Conservation (phyloP, 2,888 invertebrate genomes). For the Zygothrica quintamaculata region DNA sequence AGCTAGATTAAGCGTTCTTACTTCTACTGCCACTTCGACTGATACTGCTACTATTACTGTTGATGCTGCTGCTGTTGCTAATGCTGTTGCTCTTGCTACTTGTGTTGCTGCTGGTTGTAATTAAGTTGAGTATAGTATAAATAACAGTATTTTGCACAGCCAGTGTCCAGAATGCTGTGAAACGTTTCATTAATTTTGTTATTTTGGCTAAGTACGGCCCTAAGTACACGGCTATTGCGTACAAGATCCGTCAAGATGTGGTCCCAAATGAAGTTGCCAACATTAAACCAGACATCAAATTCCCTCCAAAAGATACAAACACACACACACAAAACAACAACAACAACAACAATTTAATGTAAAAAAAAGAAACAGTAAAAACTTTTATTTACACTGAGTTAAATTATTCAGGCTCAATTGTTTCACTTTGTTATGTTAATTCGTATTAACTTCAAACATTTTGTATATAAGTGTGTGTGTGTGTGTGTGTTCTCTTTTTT, state of each 20-base stretch:
- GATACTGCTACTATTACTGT: constrained; percentile 13
- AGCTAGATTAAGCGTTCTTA: constrained; percentile 67
- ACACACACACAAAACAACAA: no score
- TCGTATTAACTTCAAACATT: neutral
- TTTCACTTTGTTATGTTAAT: neutral
- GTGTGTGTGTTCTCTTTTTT: no score
- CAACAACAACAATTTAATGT: no score
- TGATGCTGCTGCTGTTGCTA: constrained; percentile 33
- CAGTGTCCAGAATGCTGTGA: constrained; percentile 35
- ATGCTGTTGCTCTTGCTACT: constrained; percentile 46
- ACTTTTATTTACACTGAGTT: neutral
- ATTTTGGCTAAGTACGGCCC: constrained; percentile 66
- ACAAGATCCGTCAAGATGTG: constrained; percentile 33
- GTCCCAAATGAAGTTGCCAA: constrained; percentile 24
- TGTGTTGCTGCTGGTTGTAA: constrained; percentile 56
- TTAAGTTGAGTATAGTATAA: constrained; percentile 79
- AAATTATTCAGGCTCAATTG: neutral
- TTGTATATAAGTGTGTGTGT: no score
- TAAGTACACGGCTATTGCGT: constrained; percentile 55
- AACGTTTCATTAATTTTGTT: constrained; percentile 78
- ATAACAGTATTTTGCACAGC: constrained; percentile 63
- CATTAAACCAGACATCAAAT: neutral
- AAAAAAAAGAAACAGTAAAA: neutral
- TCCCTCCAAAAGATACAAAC: neutral
- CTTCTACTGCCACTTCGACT: constrained; percentile 14